Conservation (phyloP, 2,113 vertebrate species). For the Etheostoma cragini region DNA sequence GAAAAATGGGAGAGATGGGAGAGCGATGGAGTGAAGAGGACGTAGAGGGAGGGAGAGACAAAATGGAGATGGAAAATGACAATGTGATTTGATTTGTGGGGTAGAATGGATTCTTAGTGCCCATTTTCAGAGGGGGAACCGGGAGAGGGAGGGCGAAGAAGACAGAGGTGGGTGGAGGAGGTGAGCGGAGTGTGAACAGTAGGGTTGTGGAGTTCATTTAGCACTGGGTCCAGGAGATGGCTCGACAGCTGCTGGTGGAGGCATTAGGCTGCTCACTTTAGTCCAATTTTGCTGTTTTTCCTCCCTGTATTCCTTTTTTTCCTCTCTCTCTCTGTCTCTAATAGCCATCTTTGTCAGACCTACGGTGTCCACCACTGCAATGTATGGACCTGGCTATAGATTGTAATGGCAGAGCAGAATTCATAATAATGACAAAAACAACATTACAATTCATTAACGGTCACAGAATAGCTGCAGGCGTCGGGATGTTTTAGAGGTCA, state of each 20-base stretch:
- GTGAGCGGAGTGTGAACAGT: slow-evolving; percentile 58
- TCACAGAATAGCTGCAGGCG: slow-evolving; percentile 31
- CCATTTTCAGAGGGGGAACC: slow-evolving; percentile 44
- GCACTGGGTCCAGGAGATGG: slow-evolving; percentile 48
- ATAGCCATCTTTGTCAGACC: slow-evolving; percentile 50
- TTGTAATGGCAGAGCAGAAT: slow-evolving; percentile 15
- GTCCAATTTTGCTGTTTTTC: slow-evolving; percentile 56
- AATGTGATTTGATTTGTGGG: slow-evolving; percentile 79
- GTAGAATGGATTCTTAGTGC: slow-evolving; percentile 65
- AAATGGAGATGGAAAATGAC: slow-evolving; percentile 76
- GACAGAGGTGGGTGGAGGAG: slow-evolving; percentile 49
- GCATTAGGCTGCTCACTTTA: slow-evolving; percentile 65
- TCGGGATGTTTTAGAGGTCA: slow-evolving; percentile 26
- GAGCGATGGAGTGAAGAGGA: slow-evolving; percentile 50
- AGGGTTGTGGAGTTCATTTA: slow-evolving; percentile 67
- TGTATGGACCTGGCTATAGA: neutral
- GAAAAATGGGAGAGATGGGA: slow-evolving; percentile 15
- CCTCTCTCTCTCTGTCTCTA: slow-evolving; percentile 32
- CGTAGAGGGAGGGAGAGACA: slow-evolving; percentile 52
- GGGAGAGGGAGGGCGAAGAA: slow-evolving; percentile 30
- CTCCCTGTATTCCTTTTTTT: slow-evolving; percentile 9
- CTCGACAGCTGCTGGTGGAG: slow-evolving; percentile 67
- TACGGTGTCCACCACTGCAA: slow-evolving; percentile 34
- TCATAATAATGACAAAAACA: slow-evolving; percentile 40
- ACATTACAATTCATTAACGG: slow-evolving; percentile 48